phyloP scores from a whole-genome alignment of 2,888 invertebrate species.

The Euclidia mi region DNA sequence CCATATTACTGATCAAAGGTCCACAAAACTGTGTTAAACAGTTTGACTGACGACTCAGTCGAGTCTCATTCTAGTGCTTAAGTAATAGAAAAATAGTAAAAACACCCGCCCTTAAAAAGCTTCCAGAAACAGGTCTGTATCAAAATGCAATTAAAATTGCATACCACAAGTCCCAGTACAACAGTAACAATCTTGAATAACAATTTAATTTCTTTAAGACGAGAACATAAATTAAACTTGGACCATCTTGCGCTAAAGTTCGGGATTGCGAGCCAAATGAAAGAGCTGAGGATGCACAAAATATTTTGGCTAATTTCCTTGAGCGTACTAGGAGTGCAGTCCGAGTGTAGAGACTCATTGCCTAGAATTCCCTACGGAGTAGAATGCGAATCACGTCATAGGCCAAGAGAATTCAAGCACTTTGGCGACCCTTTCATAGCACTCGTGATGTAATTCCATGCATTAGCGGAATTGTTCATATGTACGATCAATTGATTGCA shows the following conservation, averaged over 20 bases:
- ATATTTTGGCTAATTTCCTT: constrained; percentile 70
- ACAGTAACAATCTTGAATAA: constrained; percentile 19
- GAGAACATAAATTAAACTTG: constrained; percentile 49
- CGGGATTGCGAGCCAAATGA: constrained; percentile 61
- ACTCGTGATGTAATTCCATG: constrained; percentile 58
- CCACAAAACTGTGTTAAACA: no score
- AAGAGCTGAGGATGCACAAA: constrained; percentile 67
- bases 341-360: constrained; percentile 59
- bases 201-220: constrained; percentile 26
- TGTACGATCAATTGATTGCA: constrained; percentile 36
- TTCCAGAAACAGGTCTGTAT: no score
- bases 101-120: no score
- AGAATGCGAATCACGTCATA: constrained; percentile 75
- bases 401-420: constrained; percentile 63
- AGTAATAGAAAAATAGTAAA: no score
- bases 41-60: no score
- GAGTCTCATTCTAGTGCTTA: no score
- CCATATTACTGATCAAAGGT: no score
- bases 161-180: not conserved
- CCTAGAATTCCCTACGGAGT: constrained; percentile 58
- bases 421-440: constrained; percentile 64
- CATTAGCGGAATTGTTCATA: constrained; percentile 55
- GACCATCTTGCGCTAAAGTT: constrained; percentile 47
- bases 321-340: constrained; percentile 48
- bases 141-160: no score